A percentile compares a stretch with the other conserved stretches of the same genome.
Evolutionary conservation across 2,888 invertebrate genomes (phyloP).

Genomic region (Yponomeuta sedellus): DNA sequence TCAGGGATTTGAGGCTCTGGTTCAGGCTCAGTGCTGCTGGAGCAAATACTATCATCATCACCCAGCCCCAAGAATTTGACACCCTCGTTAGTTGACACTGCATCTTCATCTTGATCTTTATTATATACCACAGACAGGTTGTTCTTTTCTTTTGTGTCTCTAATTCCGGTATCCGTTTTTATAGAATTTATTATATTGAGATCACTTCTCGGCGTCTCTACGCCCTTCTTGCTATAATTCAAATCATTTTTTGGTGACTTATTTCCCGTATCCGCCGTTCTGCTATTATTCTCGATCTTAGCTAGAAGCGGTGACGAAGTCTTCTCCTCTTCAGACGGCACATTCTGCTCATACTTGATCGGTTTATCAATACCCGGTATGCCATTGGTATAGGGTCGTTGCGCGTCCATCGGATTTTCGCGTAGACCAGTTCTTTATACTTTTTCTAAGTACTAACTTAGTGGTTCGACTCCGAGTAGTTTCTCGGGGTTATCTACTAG

Average conservation of each 20-base stretch:
- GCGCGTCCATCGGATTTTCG: constrained; percentile 63
- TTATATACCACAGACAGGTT: constrained; percentile 49
- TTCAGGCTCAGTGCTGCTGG: constrained; percentile 43
- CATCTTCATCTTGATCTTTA: constrained; percentile 52
- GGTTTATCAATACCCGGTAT: constrained; percentile 63
- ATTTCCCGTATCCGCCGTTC: not conserved
- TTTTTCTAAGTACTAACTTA: constrained; percentile 25
- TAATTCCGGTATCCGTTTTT: constrained; percentile 43
- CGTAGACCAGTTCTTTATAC: not conserved
- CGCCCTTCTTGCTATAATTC: constrained; percentile 38
- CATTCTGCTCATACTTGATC: constrained; percentile 54
- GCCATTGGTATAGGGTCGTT: constrained; percentile 62
- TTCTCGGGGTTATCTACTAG: constrained; percentile 40
- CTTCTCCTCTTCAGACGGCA: constrained; percentile 71
- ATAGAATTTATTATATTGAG: constrained; percentile 58
- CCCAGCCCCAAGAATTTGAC: constrained; percentile 72
- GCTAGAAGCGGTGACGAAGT: constrained; percentile 62
- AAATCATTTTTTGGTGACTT: constrained; percentile 40
- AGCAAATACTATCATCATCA: constrained; percentile 69
- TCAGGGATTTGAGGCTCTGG: constrained; percentile 82
- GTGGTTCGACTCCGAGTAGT: constrained; percentile 36
- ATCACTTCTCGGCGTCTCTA: constrained; percentile 46
- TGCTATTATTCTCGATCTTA: constrained; percentile 43
- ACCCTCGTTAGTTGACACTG: constrained; percentile 64
- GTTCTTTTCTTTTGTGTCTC: constrained; percentile 34